phyloP scores from a whole-genome alignment of 2,797 vertebrate species.

The Squalus acanthias region DNA sequence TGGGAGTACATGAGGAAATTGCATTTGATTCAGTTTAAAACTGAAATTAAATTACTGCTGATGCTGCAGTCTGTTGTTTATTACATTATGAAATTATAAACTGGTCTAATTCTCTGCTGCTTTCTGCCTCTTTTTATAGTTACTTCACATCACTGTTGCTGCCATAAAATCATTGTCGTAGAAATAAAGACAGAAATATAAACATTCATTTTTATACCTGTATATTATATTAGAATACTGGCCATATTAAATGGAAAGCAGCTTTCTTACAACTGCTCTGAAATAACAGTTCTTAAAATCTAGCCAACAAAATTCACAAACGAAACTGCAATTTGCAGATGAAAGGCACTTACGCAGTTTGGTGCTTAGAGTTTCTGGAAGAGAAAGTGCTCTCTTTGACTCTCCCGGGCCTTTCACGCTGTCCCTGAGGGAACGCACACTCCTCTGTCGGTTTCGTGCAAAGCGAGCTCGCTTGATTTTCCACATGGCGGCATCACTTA shows the following conservation, averaged over 20 bases:
- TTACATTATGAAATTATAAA: not conserved
- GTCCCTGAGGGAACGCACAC: conserved; percentile 88
- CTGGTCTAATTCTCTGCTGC: not conserved
- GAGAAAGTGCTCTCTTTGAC: conserved; percentile 89
- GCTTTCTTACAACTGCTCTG: not conserved
- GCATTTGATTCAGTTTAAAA: conserved; percentile 11
- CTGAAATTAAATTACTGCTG: not conserved
- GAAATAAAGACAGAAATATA: not conserved
- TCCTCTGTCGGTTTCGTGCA: conserved; percentile 91
- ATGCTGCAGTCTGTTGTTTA: not conserved
- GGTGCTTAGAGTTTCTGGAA: conserved; percentile 87
- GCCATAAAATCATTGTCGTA: not conserved
- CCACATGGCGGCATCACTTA: conserved; percentile 94
- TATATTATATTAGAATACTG: not conserved
- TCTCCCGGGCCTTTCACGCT: conserved; percentile 82
- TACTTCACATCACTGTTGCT: not conserved
- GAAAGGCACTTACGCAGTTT: conserved; percentile 83
- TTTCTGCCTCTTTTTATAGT: not conserved
- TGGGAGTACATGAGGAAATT: not conserved
- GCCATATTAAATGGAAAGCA: not conserved
- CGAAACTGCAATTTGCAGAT: conserved; percentile 42
- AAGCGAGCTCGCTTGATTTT: conserved; percentile 96
- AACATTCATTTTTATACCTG: not conserved
- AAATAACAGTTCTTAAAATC: conserved; percentile 40
- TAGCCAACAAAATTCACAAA: conserved; percentile 44